A percentile compares a stretch with the other conserved stretches of the same genome.
phyloP scores from a whole-genome alignment of 2,888 invertebrate species.

The Apomyelois bistriatella region DNA sequence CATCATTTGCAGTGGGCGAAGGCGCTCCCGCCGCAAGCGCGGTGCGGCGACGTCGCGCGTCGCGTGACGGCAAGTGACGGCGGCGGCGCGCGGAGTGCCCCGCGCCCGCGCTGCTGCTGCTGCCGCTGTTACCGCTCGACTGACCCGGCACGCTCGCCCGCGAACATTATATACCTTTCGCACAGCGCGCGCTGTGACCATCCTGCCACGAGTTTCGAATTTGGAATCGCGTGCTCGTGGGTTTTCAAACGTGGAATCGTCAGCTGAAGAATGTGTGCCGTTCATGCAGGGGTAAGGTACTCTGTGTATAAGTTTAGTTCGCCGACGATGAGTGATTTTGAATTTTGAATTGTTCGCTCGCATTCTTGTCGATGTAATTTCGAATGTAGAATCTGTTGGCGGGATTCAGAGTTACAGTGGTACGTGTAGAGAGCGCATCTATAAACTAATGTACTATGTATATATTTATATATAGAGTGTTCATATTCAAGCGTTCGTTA shows the following conservation, averaged over 20 bases:
- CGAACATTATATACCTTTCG: conserved; percentile 12
- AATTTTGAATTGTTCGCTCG: not conserved
- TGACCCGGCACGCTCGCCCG: conserved; percentile 21
- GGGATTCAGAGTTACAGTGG: too few species aligned
- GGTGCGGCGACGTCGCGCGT: conserved; percentile 81
- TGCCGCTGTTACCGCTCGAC: conserved; percentile 20
- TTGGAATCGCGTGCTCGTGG: too few species aligned
- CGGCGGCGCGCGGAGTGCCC: conserved; percentile 77
- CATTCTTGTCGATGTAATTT: not conserved
- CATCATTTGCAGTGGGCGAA: conserved; percentile 48
- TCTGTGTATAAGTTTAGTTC: too few species aligned
- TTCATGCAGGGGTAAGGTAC: too few species aligned
- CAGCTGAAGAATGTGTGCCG: too few species aligned
- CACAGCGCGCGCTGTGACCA: conserved; percentile 2
- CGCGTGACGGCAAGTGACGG: conserved; percentile 88
- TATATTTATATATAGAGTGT: too few species aligned
- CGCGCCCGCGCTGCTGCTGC: conserved; percentile 33
- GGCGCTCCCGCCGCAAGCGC: conserved; percentile 43
- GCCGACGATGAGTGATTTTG: not conserved
- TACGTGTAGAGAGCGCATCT: too few species aligned
- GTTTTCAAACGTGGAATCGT: too few species aligned
- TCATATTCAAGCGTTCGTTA: too few species aligned
- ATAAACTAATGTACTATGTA: too few species aligned
- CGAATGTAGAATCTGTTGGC: too few species aligned
- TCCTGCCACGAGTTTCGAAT: too few species aligned